A percentile compares a stretch with the other conserved stretches of the same genome.
phyloP scores from a whole-genome alignment of 1,140 invertebrate species.

The Zaprionus inermis region DNA sequence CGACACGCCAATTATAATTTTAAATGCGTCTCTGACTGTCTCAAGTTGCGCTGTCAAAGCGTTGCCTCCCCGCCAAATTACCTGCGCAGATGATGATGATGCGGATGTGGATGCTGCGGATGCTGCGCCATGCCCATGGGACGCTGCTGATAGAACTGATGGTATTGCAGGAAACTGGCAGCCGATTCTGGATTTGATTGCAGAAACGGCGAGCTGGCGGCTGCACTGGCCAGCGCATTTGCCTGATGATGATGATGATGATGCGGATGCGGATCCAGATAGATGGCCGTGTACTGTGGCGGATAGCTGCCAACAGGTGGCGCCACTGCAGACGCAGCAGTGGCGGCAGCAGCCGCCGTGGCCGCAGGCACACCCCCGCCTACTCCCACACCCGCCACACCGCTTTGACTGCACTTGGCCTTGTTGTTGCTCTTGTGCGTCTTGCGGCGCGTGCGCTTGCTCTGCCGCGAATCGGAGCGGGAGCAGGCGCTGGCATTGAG shows the following conservation, averaged over 20 bases:
- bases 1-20: slow-evolving; percentile 73
- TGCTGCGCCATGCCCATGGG: slow-evolving; percentile 45
- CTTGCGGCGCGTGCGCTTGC: slow-evolving; percentile 67
- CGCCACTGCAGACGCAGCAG: slow-evolving; percentile 11
- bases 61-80: slow-evolving; percentile 27
- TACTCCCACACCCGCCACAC: background rate
- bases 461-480: slow-evolving; percentile 52
- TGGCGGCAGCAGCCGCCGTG: slow-evolving; percentile 21
- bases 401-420: slow-evolving; percentile 6
- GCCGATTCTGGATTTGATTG: slow-evolving; percentile 41
- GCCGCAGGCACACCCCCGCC: slow-evolving; percentile 16
- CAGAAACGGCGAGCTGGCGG: slow-evolving; percentile 53
- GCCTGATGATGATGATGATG: slow-evolving; percentile 37
- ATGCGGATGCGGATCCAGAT: slow-evolving; percentile 52
- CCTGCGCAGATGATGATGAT: slow-evolving; percentile 57
- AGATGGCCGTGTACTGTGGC: slow-evolving; percentile 75
- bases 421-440: slow-evolving; percentile 50
- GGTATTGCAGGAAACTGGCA: slow-evolving; percentile 61
- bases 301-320: slow-evolving; percentile 58
- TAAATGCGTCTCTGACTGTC: slow-evolving; percentile 57
- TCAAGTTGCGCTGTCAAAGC: slow-evolving; percentile 51
- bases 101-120: slow-evolving; percentile 45
- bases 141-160: slow-evolving; percentile 69
- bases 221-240: slow-evolving; percentile 53
- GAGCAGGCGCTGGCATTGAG: slow-evolving; percentile 67